Base-by-base conservation (phyloP, 1,140 invertebrate species). In the Grapholita molesta region DNA sequence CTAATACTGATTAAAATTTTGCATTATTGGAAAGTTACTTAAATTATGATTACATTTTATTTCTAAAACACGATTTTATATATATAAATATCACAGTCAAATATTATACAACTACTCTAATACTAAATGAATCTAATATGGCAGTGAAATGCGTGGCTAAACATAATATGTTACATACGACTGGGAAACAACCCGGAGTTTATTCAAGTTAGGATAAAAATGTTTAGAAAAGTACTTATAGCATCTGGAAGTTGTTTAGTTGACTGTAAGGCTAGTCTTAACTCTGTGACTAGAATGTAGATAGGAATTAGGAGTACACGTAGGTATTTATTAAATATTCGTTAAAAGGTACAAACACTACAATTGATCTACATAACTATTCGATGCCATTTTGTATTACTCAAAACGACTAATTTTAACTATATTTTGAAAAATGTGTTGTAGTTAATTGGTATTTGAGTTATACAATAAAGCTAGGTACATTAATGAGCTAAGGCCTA, bases 61-160 rank as follows among this genome's bases (percentile, higher is more conserved):
- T 81, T 80, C 85, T 87, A 88, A 86, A 86, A 86, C 85, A 88
- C 82, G 77, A 88, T 83, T 90, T 86, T 88, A n/a, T 38, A 38
- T 85, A 88, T 85, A 90, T 89, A 89, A 90, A 88, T 90, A 90
- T 90, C 88, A 90, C 88, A 90, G 88, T 90, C 88, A 88, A 88
- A 87, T 82, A 88, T 89, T 85, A 88, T 74, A 86, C 74, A 87
- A 88, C 87, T 89, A 89, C 52, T 68, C 76, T 75, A 78, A 53
- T 82, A 86, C 79, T 72, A 78, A 83, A 88, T 85, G 77, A 61
- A 78, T 76, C 75, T 81, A 84, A 83, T 38, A 90, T 89, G 88
- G 88, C 88, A 90, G 88, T 89, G 83, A 82, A 83, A 85, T 79
- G 80, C 74, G 75, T 74, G 70, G 73, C 76, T 75, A 67, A 66